Evolutionary conservation across 2,888 invertebrate genomes (phyloP).

Genomic region (Mimachlamys varia): DNA sequence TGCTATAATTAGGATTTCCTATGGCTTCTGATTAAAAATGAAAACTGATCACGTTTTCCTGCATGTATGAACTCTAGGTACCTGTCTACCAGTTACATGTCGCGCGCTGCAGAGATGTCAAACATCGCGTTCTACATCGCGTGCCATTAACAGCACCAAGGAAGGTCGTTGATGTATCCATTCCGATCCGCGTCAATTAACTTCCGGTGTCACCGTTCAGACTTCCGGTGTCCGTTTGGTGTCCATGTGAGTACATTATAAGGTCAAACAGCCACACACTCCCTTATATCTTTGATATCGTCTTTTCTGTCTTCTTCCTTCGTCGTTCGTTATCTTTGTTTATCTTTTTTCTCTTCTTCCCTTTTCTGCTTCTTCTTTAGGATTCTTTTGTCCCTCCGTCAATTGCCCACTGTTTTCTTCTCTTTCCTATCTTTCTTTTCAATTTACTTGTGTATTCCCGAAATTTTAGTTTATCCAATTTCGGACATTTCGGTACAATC

Average conservation of each 20-base stretch:
- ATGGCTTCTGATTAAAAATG: too few species aligned
- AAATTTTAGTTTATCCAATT: too few species aligned
- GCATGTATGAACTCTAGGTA: background rate
- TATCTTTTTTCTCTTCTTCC: background rate
- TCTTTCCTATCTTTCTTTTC: too few species aligned
- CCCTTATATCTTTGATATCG: background rate
- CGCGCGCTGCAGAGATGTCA: background rate
- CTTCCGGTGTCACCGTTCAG: background rate
- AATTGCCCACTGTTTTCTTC: too few species aligned
- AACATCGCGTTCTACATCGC: background rate
- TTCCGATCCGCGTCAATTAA: background rate
- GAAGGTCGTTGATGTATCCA: background rate
- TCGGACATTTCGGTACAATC: too few species aligned
- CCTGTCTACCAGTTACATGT: background rate
- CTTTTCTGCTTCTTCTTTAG: background rate
- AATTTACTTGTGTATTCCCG: too few species aligned
- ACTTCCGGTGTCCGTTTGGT: background rate
- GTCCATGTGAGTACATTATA: background rate
- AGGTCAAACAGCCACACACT: background rate
- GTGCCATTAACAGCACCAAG: background rate
- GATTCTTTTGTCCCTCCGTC: too few species aligned
- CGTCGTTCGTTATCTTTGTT: background rate
- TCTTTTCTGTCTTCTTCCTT: background rate
- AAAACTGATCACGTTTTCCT: too few species aligned
- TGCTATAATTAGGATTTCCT: too few species aligned